Evolutionary conservation across 2,888 invertebrate species (phyloP).

Genomic region (Agonopterix alstromeriana): DNA sequence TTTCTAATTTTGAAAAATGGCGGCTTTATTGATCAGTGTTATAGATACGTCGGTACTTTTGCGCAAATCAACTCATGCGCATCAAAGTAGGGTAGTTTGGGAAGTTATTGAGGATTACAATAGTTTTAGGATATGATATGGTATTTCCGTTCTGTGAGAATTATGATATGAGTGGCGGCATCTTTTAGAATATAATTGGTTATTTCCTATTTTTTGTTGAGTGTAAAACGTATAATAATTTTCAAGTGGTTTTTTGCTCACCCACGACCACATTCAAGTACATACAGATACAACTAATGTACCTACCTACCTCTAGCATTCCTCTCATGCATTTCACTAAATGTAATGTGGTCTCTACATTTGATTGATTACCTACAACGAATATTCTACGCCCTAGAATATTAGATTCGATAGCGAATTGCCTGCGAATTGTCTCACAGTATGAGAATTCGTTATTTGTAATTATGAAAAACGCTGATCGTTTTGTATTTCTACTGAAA

Average conservation of each 20-base stretch:
- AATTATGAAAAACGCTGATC: no score
- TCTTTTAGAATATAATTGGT: conserved; percentile 34
- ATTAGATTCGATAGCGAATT: no score
- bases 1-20: conserved; percentile 14
- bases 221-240: background rate
- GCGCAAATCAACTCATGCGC: conserved; percentile 58
- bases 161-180: conserved; percentile 34
- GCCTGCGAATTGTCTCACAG: no score
- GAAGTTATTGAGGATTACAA: conserved; percentile 33
- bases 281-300: no score
- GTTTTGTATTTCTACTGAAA: no score
- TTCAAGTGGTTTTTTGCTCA: background rate
- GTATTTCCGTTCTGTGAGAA: conserved; percentile 50
- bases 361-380: no score
- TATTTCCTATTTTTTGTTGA: conserved; percentile 40
- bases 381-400: no score
- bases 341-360: no score
- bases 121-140: conserved; percentile 52
- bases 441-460: no score
- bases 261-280: no score
- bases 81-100: conserved; percentile 42
- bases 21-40: conserved; percentile 34
- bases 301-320: no score
- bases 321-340: no score
- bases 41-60: conserved; percentile 37